Evolutionary conservation across 2,888 invertebrate genomes (phyloP), one percentile per base, ranked within the genome.

Genomic region (Habroteleia sp.): DNA sequence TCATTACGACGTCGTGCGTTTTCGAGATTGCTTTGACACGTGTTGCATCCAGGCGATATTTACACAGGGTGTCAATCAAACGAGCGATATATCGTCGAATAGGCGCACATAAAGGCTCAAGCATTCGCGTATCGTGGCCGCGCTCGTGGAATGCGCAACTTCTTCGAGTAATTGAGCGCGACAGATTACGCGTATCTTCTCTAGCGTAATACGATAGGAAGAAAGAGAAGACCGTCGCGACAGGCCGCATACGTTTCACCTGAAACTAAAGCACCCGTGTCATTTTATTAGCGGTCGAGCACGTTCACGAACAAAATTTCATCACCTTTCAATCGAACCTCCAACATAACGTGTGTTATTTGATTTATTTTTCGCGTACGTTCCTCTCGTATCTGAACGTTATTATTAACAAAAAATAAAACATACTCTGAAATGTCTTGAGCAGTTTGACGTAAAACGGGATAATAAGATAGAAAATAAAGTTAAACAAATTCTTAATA

Each of bases 1-100:
- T 11, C 23, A 25, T 3, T n/a, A 35, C 10, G 35, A 17, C 25
- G 42, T 10, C 23, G 14, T 52, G 42, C 11, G 42, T 58, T 58
- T 10, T 20, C n/a, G n/a, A 29, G 11, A 31, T 23, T 48, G 10
- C 23, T 37, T 48, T 37, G 17, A 65, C 63, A 65, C 63, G 63
- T 68, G 48, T 58, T 58, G 10, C 39, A 20, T 68, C 56, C 48
- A 48, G 1, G 17, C 23, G 17, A 48, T 68, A 41, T 68, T 68
- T 68, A 66, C 39, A 27, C 23, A 20, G 16, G 8, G 20, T 35
- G 25, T 50, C 50, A 41, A 65, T 52, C 52, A 65, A 33, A 52
- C 52, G 14, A 11, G 31, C 10, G 23, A 44, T 39, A 10, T 35
- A 23, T 42, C 25, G n/a, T n/a, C n/a, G n/a, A n/a, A 42, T 44